phyloP scores from a whole-genome alignment of 2,888 invertebrate genomes.

The Chloromyia formosa region DNA sequence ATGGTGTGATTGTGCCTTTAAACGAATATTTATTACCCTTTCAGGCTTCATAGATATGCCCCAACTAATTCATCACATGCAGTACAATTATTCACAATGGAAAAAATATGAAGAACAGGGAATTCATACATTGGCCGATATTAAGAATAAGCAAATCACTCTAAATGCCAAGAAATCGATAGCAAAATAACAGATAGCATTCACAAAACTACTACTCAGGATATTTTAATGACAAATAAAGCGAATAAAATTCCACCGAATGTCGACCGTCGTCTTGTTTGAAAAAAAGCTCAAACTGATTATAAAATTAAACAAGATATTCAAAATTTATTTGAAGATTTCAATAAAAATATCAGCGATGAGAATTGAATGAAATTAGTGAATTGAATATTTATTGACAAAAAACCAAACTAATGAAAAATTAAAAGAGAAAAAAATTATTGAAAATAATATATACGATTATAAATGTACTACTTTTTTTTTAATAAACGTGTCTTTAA shows the following conservation, averaged over 20 bases:
- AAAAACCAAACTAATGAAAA: no score
- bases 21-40: conserved; percentile 53
- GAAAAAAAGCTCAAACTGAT: no score
- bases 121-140: conserved; percentile 76
- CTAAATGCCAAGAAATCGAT: conserved; percentile 57
- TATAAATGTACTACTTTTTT: background rate
- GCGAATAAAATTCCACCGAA: background rate
- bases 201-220: conserved; percentile 54
- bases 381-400: no score
- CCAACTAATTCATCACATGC: conserved; percentile 84
- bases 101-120: conserved; percentile 83
- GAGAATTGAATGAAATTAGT: no score
- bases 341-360: no score
- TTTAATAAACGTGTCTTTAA: no score
- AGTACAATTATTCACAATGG: conserved; percentile 90
- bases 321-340: no score
- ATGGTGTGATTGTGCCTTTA: background rate
- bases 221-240: conserved; percentile 30
- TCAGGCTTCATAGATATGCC: conserved; percentile 93
- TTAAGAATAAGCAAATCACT: conserved; percentile 66
- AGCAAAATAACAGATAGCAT: conserved; percentile 62
- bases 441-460: conserved; percentile 7
- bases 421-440: conserved; percentile 9
- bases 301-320: no score
- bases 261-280: background rate